Conservation (phyloP, 2,888 invertebrate genomes). For the Melinaea menophilus region DNA sequence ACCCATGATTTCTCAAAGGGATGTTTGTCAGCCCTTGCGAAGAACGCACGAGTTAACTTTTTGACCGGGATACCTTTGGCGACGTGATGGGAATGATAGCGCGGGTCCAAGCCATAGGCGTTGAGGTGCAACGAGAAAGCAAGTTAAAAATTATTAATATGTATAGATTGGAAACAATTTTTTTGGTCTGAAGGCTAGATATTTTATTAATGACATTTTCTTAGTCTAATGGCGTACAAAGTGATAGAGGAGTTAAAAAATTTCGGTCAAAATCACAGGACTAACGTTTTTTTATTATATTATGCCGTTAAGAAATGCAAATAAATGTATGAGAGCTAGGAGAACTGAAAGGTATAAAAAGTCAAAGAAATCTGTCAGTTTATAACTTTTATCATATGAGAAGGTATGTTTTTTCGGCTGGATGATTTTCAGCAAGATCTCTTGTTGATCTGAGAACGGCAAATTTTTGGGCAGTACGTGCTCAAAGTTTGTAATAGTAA, state of each 20-base stretch:
- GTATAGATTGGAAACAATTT: too few relatives aligned
- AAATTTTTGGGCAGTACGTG: slow-evolving; percentile 70
- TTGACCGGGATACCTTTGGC: slow-evolving; percentile 71
- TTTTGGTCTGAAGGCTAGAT: too few relatives aligned
- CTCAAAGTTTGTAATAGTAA: slow-evolving; percentile 56
- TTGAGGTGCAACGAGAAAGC: neutral
- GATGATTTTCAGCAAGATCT: slow-evolving; percentile 70
- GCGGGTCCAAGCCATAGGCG: slow-evolving; percentile 33
- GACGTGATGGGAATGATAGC: slow-evolving; percentile 65
- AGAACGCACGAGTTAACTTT: slow-evolving; percentile 73
- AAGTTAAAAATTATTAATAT: too few relatives aligned
- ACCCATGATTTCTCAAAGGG: slow-evolving; percentile 73
- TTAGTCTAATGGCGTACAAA: too few relatives aligned
- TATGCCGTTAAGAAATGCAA: too few relatives aligned
- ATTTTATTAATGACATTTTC: too few relatives aligned
- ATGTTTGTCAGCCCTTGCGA: slow-evolving; percentile 54
- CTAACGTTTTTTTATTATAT: too few relatives aligned
- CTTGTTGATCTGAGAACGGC: slow-evolving; percentile 70
- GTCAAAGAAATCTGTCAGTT: slow-evolving; percentile 2
- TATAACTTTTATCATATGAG: slow-evolving; percentile 19
- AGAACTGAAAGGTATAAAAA: too few relatives aligned
- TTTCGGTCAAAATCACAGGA: too few relatives aligned
- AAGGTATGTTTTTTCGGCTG: slow-evolving; percentile 66
- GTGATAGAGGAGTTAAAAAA: too few relatives aligned
- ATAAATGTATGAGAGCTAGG: too few relatives aligned